Percentiles rank a stretch among this genome's conserved stretches.
Evolutionary conservation across 1,140 invertebrate genomes (phyloP).

Genomic region (Lineus longissimus): DNA sequence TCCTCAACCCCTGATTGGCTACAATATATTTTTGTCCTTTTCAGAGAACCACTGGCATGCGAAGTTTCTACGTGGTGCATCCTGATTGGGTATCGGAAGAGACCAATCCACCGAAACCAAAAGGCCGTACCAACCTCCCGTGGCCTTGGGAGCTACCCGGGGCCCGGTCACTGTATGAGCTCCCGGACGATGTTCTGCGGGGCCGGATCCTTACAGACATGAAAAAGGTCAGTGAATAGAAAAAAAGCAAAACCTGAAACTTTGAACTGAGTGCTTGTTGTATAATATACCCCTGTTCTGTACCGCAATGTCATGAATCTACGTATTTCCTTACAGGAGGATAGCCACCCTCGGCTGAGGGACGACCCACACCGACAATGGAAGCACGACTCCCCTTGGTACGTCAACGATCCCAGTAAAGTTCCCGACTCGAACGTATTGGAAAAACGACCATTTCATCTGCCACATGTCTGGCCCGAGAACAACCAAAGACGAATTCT

Average conservation of each 20-base stretch:
- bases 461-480: background rate
- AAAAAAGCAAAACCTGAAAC: background rate
- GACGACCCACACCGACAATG: background rate
- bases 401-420: constrained; percentile 11
- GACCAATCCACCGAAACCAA: background rate
- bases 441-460: constrained; percentile 9
- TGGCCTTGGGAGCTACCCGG: constrained; percentile 4
- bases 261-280: too few species aligned
- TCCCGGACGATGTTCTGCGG: background rate
- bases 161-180: background rate
- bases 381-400: constrained; percentile 4
- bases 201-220: background rate
- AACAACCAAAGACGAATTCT: background rate
- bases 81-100: constrained; percentile 3
- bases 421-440: constrained; percentile 9
- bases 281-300: too few species aligned
- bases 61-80: constrained; percentile 3
- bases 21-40: too few species aligned
- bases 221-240: background rate
- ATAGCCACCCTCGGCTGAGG: background rate
- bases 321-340: too few species aligned
- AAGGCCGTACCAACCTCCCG: background rate
- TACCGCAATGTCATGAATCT: too few species aligned
- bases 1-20: too few species aligned
- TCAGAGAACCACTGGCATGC: too few species aligned